A percentile compares a stretch with the other conserved stretches of the same genome.
phyloP scores from a whole-genome alignment of 2,888 invertebrate genomes.

The Anthophora plumipes region DNA sequence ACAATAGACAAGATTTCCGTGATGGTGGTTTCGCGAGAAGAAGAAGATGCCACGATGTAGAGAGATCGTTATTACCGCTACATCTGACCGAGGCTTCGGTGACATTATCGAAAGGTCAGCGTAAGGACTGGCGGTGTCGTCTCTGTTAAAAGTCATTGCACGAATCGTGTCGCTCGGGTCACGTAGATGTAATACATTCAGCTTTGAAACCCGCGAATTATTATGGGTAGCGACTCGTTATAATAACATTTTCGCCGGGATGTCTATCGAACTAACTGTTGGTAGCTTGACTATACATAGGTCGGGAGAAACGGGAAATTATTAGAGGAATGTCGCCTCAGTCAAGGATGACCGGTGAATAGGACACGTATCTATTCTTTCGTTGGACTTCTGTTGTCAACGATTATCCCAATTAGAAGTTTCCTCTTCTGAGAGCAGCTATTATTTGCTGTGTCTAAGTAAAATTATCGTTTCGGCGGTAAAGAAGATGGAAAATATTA shows the following conservation, averaged over 20 bases:
- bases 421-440: no score
- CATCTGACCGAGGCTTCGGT: conserved; percentile 17
- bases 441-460: no score
- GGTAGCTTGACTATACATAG: conserved; percentile 9
- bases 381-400: no score
- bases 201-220: background rate
- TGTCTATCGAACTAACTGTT: background rate
- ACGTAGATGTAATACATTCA: conserved; percentile 9
- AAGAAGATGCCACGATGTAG: conserved; percentile 36
- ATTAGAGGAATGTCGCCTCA: conserved; percentile 65
- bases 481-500: no score
- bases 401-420: no score
- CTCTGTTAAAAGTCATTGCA: conserved; percentile 33
- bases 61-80: conserved; percentile 31
- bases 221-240: background rate
- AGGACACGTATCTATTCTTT: conserved; percentile 16
- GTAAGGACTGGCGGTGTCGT: conserved; percentile 24
- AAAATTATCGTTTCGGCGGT: no score
- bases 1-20: background rate
- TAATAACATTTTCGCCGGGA: no score
- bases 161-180: conserved; percentile 27
- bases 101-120: conserved; percentile 70
- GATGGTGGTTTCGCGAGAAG: background rate
- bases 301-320: conserved; percentile 72
- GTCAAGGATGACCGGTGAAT: conserved; percentile 75